Evolutionary conservation across 2,113 vertebrate genomes (phyloP), one percentile per base, ranked within the genome.

Genomic region (Alectura lathami): DNA sequence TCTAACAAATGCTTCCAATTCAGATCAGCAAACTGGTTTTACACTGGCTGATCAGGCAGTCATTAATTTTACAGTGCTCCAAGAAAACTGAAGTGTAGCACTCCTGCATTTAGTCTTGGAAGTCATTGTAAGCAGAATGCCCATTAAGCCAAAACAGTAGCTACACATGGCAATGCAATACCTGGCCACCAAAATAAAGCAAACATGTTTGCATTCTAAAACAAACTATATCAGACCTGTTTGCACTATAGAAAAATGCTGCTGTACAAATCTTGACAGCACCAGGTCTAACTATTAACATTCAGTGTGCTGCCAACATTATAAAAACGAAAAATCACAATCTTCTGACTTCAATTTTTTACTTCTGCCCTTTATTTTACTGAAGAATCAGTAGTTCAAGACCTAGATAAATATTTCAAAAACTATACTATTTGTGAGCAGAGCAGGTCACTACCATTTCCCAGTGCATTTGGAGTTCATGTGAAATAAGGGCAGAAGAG

Each of bases 391-490:
- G 92, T 80, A 95, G 97, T 96, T 96, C 86, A 97, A 96, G 89
- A 96, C 95, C 93, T 95, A 96, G 85, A 97, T 96, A 98, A 98
- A 97, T 96, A 97, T 96, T 97, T 98, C 95, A 96, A 96, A 97
- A 94, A 68, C 91, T 95, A 94, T 95, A 96, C 92, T 96, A 96
- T 90, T 92, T 91, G 85, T 92, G 90, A 95, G 63, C 73, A 89
- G 89, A 85, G 64, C 66, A 92, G 93, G 94, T 95, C 94, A 97
- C 96, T 36, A 92, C 69, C 83, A 96, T 96, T 96, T 96, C 83
- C 94, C 94, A 96, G 96, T 93, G 92, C 93, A 93, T 83, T 96
- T 97, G 93, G 91, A 97, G 93, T 96, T 97, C 96, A 96, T 77
- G 91, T 79, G 75, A 94, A 98, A 94, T 93, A 97, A 97, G 91